Evolutionary conservation across 2,113 vertebrate genomes (phyloP).

Genomic region (Petrocephalus microphthalmus): DNA sequence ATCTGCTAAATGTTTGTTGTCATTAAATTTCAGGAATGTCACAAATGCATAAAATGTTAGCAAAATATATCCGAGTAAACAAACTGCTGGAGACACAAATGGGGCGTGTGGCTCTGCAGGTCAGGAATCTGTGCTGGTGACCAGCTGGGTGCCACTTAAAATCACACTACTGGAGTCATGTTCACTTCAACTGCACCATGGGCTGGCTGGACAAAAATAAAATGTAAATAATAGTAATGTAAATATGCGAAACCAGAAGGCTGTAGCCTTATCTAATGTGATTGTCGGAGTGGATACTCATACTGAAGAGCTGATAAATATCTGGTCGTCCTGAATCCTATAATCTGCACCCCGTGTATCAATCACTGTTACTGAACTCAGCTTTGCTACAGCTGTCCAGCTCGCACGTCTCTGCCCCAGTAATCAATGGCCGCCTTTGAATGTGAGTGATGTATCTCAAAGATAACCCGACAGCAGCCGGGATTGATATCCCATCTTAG

Average conservation of each 20-base stretch:
- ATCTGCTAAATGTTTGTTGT: not conserved
- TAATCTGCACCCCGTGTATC: constrained; percentile 7
- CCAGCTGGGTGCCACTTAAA: not conserved
- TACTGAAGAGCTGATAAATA: not conserved
- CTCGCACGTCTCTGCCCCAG: not conserved
- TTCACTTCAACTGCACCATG: not conserved
- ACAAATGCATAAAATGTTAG: not conserved
- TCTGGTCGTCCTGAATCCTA: not conserved
- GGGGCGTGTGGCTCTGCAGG: not conserved
- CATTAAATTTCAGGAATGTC: not conserved
- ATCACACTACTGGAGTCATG: not conserved
- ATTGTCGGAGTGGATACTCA: not conserved
- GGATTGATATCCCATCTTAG: constrained; percentile 10
- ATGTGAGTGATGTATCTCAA: constrained; percentile 1
- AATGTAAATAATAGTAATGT: not conserved
- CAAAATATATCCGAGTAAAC: not conserved
- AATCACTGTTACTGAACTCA: not conserved
- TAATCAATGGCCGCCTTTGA: constrained; percentile 17
- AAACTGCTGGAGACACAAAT: not conserved
- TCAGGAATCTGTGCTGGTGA: not conserved
- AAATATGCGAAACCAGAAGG: not conserved
- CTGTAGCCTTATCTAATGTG: not conserved
- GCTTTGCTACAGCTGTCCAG: not conserved
- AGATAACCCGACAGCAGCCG: constrained; percentile 9
- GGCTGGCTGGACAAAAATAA: not conserved